Evolutionary conservation across 2,113 vertebrate genomes (phyloP), one percentile per base, ranked within the genome.

Genomic region (Turnix velox): DNA sequence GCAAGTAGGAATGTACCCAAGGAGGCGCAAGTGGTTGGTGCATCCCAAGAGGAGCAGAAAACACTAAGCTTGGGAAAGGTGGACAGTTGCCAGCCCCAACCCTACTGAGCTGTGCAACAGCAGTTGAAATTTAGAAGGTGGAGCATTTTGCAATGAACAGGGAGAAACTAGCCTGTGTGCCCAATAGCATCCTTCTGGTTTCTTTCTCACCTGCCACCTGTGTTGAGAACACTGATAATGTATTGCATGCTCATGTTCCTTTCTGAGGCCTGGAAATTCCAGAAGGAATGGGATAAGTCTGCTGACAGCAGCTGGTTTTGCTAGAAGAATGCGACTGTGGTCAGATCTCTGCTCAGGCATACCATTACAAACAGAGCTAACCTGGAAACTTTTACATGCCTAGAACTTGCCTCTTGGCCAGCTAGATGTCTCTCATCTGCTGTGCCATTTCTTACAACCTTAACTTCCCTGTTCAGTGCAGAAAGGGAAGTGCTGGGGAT

Each of bases 1-100:
- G 25, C 30, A 81, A 25, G 24, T 1, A 24, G 28, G 0, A 2
- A 58, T 58, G 46, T 27, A 81, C 28, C 54, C 71, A n/a, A 15
- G 25, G 0, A 3, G 73, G 31, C 10, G 16, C 0, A 0, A 91
- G 37, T 58, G 18, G 12, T 18, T 63, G 37, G 24, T 2, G 2
- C 10, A 35, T 58, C 27, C 58, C 22, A 8, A 22, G 13, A 39
- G 48, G 18, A 67, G 59, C 20, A 40, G 73, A 68, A 48, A 68
- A 8, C 33, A 75, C 40, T 61, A 49, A 75, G 63, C 14, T 23
- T 61, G 20, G 33, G 24, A 68, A 23, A 10, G 18, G 11, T 39
- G 14, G 25, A 37, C 27, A 46, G 20, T 12, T 4, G 8, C 37
- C 4, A 33, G 39, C 15, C 52, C 22, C 28, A 65, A 4, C 4